These are phyloP conservation scores for Nomada ferruginata DNA, from an alignment of 2,888 invertebrate genomes.

Conservation along the genomic window DNA sequence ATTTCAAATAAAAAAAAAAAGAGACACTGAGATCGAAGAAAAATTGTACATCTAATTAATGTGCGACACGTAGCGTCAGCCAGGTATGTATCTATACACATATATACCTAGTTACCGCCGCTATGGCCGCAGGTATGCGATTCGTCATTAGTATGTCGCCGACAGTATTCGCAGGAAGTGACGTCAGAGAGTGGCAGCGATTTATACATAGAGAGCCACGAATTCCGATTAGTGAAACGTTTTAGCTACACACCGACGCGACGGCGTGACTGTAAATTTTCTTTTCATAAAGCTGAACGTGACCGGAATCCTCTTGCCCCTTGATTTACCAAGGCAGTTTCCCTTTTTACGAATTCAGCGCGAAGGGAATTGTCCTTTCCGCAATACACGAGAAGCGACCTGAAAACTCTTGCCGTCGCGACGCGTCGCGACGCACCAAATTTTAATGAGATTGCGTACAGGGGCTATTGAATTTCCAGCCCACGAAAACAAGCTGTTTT, in stretches of 20 bases:
- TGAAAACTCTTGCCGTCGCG: slow-evolving; percentile 7
- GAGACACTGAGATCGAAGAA: not conserved
- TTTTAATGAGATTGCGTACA: not conserved
- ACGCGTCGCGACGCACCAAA: not conserved
- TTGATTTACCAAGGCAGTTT: slow-evolving; percentile 10
- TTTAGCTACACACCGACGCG: slow-evolving; percentile 43
- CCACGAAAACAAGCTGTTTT: too few relatives aligned
- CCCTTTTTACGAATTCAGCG: slow-evolving; percentile 46
- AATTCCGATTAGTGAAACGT: slow-evolving; percentile 69
- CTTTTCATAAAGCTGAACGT: slow-evolving; percentile 58
- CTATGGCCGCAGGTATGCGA: slow-evolving; percentile 58
- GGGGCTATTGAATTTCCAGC: too few relatives aligned
- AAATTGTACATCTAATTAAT: not conserved
- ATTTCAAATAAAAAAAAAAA: not conserved
- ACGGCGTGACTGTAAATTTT: slow-evolving; percentile 63
- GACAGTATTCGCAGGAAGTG: slow-evolving; percentile 72
- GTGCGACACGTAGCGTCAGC: not conserved
- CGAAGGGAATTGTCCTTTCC: slow-evolving; percentile 24
- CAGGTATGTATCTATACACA: too few relatives aligned
- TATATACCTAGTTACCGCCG: slow-evolving; percentile 19
- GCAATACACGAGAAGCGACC: slow-evolving; percentile 17
- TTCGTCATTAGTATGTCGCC: slow-evolving; percentile 76
- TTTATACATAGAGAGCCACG: slow-evolving; percentile 60
- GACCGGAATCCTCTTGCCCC: slow-evolving; percentile 39
- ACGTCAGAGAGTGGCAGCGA: slow-evolving; percentile 72